phyloP scores from a whole-genome alignment of 1,140 invertebrate species.

The Apis cerana region DNA sequence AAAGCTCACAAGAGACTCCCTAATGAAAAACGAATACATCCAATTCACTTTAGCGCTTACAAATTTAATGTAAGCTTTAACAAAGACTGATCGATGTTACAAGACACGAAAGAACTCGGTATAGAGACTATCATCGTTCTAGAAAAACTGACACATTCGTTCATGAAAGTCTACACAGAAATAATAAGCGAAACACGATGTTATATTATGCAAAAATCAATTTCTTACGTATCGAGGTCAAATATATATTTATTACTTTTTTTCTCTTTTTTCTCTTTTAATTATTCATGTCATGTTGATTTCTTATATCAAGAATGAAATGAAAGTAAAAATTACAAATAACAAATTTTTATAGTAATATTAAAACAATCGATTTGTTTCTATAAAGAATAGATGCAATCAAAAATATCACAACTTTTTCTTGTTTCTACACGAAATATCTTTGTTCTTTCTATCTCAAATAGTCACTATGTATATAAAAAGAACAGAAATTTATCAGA shows the following conservation, averaged over 20 bases:
- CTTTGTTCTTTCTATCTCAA: conserved; percentile 24
- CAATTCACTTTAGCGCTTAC: conserved; percentile 54
- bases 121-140: conserved; percentile 10
- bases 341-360: neutral
- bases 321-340: neutral
- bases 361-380: neutral
- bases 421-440: neutral
- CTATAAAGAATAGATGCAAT: neutral
- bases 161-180: neutral
- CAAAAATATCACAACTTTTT: neutral
- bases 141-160: conserved; percentile 29
- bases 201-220: conserved; percentile 34
- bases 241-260: neutral
- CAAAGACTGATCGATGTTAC: conserved; percentile 56
- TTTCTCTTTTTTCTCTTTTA: neutral
- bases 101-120: conserved; percentile 12
- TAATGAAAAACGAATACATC: conserved; percentile 16
- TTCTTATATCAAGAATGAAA: no score
- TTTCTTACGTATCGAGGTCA: conserved; percentile 36
- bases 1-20: neutral
- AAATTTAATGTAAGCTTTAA: conserved; percentile 51
- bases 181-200: conserved; percentile 34
- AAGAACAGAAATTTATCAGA: conserved; percentile 8
- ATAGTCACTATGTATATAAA: neutral
- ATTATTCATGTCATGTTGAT: neutral